phyloP scores from a whole-genome alignment of 2,888 invertebrate species.

The Ophion costatus region DNA sequence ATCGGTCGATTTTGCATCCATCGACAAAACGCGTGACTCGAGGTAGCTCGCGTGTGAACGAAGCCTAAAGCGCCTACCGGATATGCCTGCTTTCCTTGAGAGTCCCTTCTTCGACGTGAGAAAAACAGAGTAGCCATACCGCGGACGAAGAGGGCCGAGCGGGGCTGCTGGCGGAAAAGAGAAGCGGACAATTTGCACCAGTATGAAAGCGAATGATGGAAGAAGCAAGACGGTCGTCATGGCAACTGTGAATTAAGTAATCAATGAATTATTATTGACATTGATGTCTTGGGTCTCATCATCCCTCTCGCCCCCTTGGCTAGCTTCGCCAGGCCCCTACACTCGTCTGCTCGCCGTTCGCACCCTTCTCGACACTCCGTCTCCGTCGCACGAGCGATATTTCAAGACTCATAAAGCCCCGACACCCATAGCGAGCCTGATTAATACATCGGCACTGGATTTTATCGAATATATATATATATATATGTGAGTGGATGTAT shows the following conservation, averaged over 20 bases:
- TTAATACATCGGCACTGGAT: slow-evolving; percentile 79
- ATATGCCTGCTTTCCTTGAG: slow-evolving; percentile 66
- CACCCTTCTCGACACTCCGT: slow-evolving; percentile 42
- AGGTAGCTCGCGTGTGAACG: slow-evolving; percentile 65
- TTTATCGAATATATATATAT: slow-evolving; percentile 71
- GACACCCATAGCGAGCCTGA: slow-evolving; percentile 72
- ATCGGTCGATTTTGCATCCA: not conserved
- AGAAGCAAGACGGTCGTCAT: slow-evolving; percentile 79
- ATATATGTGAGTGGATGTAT: not conserved
- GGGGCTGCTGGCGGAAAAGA: slow-evolving; percentile 51
- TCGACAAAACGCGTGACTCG: not conserved
- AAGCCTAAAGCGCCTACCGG: slow-evolving; percentile 66
- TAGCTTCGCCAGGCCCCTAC: slow-evolving; percentile 1
- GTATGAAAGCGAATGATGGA: slow-evolving; percentile 71
- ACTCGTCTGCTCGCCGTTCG: slow-evolving; percentile 29
- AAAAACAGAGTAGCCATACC: slow-evolving; percentile 79
- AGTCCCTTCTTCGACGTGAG: slow-evolving; percentile 75
- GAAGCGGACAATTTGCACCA: slow-evolving; percentile 74
- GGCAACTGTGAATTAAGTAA: slow-evolving; percentile 83
- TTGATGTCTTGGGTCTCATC: slow-evolving; percentile 80
- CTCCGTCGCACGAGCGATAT: slow-evolving; percentile 71
- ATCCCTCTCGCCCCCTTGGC: slow-evolving; percentile 36
- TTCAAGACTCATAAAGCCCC: slow-evolving; percentile 78
- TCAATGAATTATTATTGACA: slow-evolving; percentile 84
- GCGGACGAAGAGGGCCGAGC: slow-evolving; percentile 50